Evolutionary conservation across 1,140 invertebrate species (phyloP).

Genomic region (Euglossa dilemma): DNA sequence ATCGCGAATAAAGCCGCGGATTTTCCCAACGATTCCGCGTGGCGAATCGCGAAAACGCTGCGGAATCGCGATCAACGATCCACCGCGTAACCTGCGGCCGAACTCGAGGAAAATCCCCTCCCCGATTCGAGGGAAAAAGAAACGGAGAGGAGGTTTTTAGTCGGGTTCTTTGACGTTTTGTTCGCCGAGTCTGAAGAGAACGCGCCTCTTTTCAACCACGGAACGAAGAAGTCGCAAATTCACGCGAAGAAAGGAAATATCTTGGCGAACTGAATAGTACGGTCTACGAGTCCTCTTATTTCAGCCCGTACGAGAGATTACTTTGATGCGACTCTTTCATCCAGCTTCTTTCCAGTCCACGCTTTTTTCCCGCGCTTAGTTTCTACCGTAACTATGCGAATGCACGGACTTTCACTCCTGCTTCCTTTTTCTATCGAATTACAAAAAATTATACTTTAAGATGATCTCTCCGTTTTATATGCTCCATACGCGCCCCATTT

Average conservation of each 20-base stretch:
- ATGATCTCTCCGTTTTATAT: neutral
- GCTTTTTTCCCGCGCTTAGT: slow-evolving; percentile 20
- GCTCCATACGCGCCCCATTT: neutral
- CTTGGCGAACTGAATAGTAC: slow-evolving; percentile 5
- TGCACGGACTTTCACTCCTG: slow-evolving; percentile 19
- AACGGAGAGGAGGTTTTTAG: neutral
- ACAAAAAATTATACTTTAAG: neutral
- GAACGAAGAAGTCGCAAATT: slow-evolving; percentile 9
- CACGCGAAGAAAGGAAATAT: slow-evolving; percentile 2
- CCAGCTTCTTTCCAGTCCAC: slow-evolving; percentile 1
- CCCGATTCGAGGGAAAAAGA: neutral
- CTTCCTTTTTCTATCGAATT: slow-evolving; percentile 11
- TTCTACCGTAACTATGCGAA: neutral
- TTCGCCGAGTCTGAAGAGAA: neutral
- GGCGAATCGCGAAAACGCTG: neutral
- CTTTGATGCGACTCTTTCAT: slow-evolving; percentile 9
- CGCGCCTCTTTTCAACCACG: slow-evolving; percentile 19
- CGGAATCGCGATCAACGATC: slow-evolving; percentile 67
- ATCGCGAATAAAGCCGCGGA: neutral
- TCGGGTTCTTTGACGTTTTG: neutral
- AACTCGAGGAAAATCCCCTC: slow-evolving; percentile 51
- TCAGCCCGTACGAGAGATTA: neutral
- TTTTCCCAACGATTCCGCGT: neutral
- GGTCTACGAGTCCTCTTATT: neutral
- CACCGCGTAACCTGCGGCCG: slow-evolving; percentile 52